A percentile compares a stretch with the other conserved stretches of the same genome.
phyloP scores from a whole-genome alignment of 2,888 invertebrate genomes.

The Bombylius major region DNA sequence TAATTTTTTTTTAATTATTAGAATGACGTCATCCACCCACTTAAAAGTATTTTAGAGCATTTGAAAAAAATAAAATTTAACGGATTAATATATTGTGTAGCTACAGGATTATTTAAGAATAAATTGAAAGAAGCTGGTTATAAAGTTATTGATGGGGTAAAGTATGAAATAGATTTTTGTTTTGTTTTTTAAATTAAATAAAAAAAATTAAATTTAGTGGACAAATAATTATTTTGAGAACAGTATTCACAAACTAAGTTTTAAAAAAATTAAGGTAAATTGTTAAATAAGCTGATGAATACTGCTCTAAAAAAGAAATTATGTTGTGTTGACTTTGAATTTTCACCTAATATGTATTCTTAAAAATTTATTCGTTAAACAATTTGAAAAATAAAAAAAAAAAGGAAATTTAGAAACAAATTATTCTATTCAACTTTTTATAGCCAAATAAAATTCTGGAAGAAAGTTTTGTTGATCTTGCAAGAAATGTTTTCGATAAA shows the following conservation, averaged over 20 bases:
- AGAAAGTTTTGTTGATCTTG: conserved; percentile 20
- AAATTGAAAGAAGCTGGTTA: conserved; percentile 36
- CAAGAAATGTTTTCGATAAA: conserved; percentile 19
- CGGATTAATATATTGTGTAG: conserved; percentile 38
- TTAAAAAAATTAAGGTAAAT: too few species aligned
- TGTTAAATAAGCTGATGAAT: too few species aligned
- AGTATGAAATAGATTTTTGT: conserved; percentile 7
- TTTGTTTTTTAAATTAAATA: background rate
- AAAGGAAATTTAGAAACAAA: too few species aligned
- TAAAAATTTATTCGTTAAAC: too few species aligned
- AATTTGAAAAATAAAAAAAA: too few species aligned
- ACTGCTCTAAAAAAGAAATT: too few species aligned
- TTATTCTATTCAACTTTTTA: background rate
- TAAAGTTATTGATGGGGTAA: conserved; percentile 32
- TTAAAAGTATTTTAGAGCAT: conserved; percentile 35
- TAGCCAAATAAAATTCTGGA: conserved; percentile 24
- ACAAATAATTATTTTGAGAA: too few species aligned
- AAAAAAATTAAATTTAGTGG: too few species aligned
- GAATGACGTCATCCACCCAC: conserved; percentile 33
- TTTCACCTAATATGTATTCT: too few species aligned
- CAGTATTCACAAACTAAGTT: too few species aligned
- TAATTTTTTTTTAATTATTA: conserved; percentile 1
- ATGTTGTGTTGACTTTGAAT: too few species aligned
- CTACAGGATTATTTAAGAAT: conserved; percentile 25
- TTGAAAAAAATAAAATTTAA: conserved; percentile 38